phyloP scores from a whole-genome alignment of 2,888 invertebrate species.

The Volucella zonaria region DNA sequence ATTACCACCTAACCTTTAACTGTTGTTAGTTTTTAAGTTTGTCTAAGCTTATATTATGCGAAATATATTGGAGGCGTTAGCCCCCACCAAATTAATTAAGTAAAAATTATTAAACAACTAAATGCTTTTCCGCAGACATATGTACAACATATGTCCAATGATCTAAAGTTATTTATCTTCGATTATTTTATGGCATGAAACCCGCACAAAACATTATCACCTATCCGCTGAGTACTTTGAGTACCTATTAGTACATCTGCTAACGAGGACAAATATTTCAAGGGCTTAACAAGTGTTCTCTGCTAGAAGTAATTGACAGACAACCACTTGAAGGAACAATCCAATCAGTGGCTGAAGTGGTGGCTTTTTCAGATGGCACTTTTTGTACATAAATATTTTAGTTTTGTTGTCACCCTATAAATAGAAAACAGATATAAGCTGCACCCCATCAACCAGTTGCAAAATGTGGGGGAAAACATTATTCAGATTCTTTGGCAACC shows the following conservation, averaged over 20 bases:
- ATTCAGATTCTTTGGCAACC: conserved; percentile 59
- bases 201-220: no score
- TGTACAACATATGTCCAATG: no score
- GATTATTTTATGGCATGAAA: no score
- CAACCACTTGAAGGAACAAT: conserved; percentile 26
- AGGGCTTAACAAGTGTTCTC: conserved; percentile 15
- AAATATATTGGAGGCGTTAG: no score
- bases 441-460: background rate
- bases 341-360: background rate
- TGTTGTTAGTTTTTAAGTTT: no score
- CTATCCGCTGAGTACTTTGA: conserved; percentile 2
- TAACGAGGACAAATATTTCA: conserved; percentile 29
- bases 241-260: conserved; percentile 8
- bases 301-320: background rate
- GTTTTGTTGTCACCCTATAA: background rate
- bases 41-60: no score
- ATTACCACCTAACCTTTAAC: no score
- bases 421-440: background rate
- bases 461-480: conserved; percentile 45
- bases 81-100: no score
- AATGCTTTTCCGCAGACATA: no score
- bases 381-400: background rate
- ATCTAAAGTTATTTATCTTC: no score
- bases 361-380: background rate
- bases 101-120: no score